phyloP scores from a whole-genome alignment of 2,113 vertebrate genomes.

The Parus major region DNA sequence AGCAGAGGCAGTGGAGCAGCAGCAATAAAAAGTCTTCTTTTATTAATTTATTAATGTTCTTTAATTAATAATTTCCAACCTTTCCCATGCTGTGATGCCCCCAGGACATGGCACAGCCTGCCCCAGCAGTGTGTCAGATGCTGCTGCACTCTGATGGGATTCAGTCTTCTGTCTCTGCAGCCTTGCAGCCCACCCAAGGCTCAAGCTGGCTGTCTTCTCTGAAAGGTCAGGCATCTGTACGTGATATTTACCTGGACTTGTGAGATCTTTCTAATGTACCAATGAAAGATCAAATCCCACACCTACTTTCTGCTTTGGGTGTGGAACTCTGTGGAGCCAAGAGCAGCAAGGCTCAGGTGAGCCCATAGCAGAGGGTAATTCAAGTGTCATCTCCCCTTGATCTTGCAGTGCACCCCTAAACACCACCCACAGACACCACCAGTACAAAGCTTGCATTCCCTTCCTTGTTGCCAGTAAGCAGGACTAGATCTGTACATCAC shows the following conservation, averaged over 20 bases:
- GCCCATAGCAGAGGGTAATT: neutral
- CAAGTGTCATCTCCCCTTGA: accelerated
- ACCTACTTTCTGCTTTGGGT: neutral
- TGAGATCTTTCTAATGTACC: neutral
- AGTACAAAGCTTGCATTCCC: neutral
- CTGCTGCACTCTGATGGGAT: accelerated
- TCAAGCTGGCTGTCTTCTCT: neutral
- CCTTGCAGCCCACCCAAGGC: neutral
- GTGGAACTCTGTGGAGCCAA: neutral
- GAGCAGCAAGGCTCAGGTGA: neutral
- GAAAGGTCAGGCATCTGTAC: neutral
- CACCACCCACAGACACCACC: neutral
- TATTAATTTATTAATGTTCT: neutral
- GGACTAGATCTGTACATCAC: neutral
- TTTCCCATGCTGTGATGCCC: accelerated
- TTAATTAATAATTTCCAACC: neutral
- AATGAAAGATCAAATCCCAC: neutral
- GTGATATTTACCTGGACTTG: conserved; percentile 21
- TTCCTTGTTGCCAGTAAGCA: neutral
- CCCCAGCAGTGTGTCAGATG: accelerated
- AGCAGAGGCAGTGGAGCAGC: neutral
- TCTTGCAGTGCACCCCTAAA: neutral
- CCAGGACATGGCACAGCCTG: accelerated
- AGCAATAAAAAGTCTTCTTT: neutral
- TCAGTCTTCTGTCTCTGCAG: accelerated